Evolutionary conservation across 2,797 vertebrate genomes (phyloP), one percentile per base, ranked within the genome.

Genomic region (Crossoptilon crossoptilon): DNA sequence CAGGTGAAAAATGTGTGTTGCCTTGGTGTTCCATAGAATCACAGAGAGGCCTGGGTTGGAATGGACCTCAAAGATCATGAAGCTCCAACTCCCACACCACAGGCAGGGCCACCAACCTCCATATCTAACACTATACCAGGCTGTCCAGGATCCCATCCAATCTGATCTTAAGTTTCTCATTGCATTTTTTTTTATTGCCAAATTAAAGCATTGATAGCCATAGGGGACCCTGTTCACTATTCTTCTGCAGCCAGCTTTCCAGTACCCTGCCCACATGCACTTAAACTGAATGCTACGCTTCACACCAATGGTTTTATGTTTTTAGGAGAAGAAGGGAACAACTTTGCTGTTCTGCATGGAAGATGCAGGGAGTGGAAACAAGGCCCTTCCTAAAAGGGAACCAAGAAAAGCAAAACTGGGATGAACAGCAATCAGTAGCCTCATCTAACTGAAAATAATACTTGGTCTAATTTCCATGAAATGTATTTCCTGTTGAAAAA

Each of bases 201-300:
- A 48, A 67, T 76, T 39, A 49, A 55, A 55, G 14, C 59, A 11
- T 64, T 14, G 1, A 2, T 27, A 39, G 49, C 29, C n/a, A 2
- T 9, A 7, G 4, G 35, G 62, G 67, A 10, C 9, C 29, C 43
- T 64, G 19, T 11, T 46, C 4, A 8, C 29, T 27, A 2, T 14
- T 14, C 29, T 35, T 27, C 73, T 56, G 72, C 72, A 21, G 24
- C 14, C 58, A 19, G 58, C 56, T 4, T 27, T 24, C 2, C 2
- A 29, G 12, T 1, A 0, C 13, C 24, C 29, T 18, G 3, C 48
- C 23, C 24, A 0, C 2, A 8, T 16, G 6, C 11, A 15, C 11
- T 69, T 9, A 27, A 78, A 46, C 14, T 7, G 39, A 33, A 10
- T 2, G 4, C 29, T 3, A 3, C 1, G 9, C 51, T 56, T 53